phyloP scores from a whole-genome alignment of 2,888 invertebrate species.

The Hirudinaria manillensis region DNA sequence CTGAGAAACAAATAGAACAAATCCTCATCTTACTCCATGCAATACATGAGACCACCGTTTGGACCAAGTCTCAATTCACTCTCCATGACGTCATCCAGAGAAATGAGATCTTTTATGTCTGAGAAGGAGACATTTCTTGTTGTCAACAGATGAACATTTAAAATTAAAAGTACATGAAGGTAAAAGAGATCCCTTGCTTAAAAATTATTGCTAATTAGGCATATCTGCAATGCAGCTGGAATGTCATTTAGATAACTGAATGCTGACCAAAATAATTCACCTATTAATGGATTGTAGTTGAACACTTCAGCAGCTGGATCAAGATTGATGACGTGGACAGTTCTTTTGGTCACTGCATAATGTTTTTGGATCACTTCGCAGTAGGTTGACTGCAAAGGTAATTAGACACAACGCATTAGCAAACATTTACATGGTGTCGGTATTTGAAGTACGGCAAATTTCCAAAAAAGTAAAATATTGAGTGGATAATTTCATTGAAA shows the following conservation, averaged over 20 bases:
- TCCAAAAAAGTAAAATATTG: not conserved
- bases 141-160: not conserved
- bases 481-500: too few species aligned
- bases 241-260: not conserved
- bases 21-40: constrained; percentile 69
- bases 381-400: constrained; percentile 74
- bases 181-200: not conserved
- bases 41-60: constrained; percentile 91
- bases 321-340: constrained; percentile 81
- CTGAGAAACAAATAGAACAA: too few species aligned
- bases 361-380: constrained; percentile 82
- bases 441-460: not conserved
- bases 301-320: constrained; percentile 97
- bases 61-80: constrained; percentile 89
- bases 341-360: constrained; percentile 67
- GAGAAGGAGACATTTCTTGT: not conserved
- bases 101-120: constrained; percentile 67
- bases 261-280: not conserved
- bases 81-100: constrained; percentile 90
- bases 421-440: not conserved
- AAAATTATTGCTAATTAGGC: not conserved
- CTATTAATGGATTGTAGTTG: constrained; percentile 71
- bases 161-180: too few species aligned
- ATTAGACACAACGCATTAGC: not conserved
- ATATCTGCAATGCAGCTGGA: not conserved